phyloP scores from a whole-genome alignment of 2,797 vertebrate genomes.

The Phylloscopus collybita region DNA sequence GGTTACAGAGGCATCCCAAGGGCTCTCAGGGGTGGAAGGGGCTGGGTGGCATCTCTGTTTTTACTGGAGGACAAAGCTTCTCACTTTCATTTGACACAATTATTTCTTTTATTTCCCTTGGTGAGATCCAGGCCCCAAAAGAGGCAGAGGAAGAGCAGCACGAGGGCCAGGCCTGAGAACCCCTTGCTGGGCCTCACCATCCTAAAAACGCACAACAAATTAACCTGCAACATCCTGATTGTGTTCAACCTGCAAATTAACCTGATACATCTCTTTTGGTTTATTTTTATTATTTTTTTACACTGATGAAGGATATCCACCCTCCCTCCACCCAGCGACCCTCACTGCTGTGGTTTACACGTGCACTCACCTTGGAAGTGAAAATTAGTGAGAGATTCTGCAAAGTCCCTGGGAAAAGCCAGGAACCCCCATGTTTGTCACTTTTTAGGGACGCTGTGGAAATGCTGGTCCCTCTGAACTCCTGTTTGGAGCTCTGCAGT shows the following conservation, averaged over 20 bases:
- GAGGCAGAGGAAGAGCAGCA: not conserved
- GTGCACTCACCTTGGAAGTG: not conserved
- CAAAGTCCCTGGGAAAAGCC: constrained; percentile 1
- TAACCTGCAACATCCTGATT: not conserved
- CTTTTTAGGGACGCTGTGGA: not conserved
- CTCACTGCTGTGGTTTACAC: fast-evolving
- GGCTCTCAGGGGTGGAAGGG: not conserved
- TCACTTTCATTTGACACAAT: not conserved
- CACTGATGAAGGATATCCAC: too few species aligned
- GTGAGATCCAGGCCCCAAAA: not conserved
- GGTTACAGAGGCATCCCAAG: not conserved
- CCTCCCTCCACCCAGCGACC: fast-evolving
- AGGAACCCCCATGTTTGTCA: not conserved
- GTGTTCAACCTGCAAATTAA: not conserved
- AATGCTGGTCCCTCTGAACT: constrained; percentile 18
- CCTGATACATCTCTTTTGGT: not conserved
- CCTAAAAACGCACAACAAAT: not conserved
- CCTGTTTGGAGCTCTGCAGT: not conserved
- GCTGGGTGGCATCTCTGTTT: too few species aligned
- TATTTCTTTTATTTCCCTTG: not conserved
- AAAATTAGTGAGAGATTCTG: not conserved
- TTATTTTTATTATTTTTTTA: not conserved
- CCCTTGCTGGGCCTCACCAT: not conserved
- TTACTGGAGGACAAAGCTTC: not conserved
- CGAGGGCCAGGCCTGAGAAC: not conserved